Base-by-base conservation (phyloP, 2,113 vertebrate genomes). In the Rhabdomys dilectus region DNA sequence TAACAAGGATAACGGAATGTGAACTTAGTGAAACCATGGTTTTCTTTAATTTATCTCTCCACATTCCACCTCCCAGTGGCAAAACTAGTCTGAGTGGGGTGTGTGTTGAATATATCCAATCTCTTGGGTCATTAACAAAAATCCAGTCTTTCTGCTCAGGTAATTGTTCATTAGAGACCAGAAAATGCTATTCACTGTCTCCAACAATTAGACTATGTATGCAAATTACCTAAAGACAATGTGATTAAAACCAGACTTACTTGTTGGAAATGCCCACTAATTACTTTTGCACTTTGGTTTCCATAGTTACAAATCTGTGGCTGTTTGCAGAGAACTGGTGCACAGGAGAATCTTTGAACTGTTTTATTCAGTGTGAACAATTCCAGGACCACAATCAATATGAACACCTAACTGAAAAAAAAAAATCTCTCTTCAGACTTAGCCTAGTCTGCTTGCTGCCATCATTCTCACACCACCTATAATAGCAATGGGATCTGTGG, bases 231-330 rank as follows among this genome's bases (percentile, higher is more conserved):
- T 48, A 5, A 93, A 97, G 64, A 96, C 89, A 93, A 60, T 81
- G 94, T 85, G 89, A 93, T 66, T 93, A 97, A 87, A 93, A 93
- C 26, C 51, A 87, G n/a, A 96, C 48, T 58, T 85, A 85, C 4
- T 72, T 95, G 97, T 97, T 96, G 89, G 87, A 78, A 97, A 93
- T 48, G 34, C 7, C n/a, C 94, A 89, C 91, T 94, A 94, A 97
- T 97, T 97, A 94, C 87, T 97, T 97, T 86, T 95, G 22, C 95
- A 76, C 60, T 97, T 96, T 64, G 45, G 56, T 97, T 97, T 97
- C 93, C 75, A 72, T 91, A 75, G 96, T 94, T 97, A 96, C 81
- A 94, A 58, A 85, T 34, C 53, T 97, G 95, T 11, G n/a, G 26
- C n/a, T 97, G 10, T 95, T 96, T 36, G 86, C 39, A 92, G 96